Evolutionary conservation across 2,797 vertebrate genomes (phyloP), one percentile per base, ranked within the genome.

Genomic region (Hemibagrus guttatus): DNA sequence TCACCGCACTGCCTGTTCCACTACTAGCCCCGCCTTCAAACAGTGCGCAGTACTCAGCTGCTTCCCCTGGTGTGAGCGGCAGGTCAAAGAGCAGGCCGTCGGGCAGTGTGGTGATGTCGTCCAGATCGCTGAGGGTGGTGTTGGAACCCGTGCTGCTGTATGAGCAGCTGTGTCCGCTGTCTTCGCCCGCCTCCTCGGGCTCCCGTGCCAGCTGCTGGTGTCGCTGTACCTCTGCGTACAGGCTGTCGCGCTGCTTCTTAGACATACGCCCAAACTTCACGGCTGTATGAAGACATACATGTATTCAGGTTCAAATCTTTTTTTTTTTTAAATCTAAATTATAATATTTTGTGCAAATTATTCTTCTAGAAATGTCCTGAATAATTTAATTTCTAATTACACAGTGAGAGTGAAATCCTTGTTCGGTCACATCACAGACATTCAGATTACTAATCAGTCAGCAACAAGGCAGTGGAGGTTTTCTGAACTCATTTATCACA

Each of bases 221-320:
- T 89, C 97, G 97, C 91, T 98, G 97, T 68, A 98, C 97, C 92
- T 98, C 97, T 0, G 97, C 97, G 0, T 98, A 98, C 31, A 98
- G 95, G 91, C 97, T 97, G 94, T 98, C 97, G 0, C 97, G 95
- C 92, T 98, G 97, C 92, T 98, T 98, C 95, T 98, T 98, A 0
- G 97, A 98, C 97, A 98, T 98, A 58, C 97, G 97, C 42, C 97
- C 97, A 0, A 98, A 98, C 92, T 98, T 98, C 90, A 98, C 97
- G 11, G 97, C 97, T 98, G 92, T 17, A 76, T 68, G 84, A 66
- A 0, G 31, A 76, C 42, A 28, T n/a, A 42, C 21, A n/a, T 17
- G 59, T 28, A 49, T 81, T 46, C 23, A n/a, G 14, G 11, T 23
- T 58, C 1, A 35, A 26, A 23, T 39, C 54, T 59, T 58, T 3